Percentiles rank a stretch among this genome's conserved stretches.
Conservation (phyloP, 2,113 vertebrate genomes). For the Cervus canadensis region DNA sequence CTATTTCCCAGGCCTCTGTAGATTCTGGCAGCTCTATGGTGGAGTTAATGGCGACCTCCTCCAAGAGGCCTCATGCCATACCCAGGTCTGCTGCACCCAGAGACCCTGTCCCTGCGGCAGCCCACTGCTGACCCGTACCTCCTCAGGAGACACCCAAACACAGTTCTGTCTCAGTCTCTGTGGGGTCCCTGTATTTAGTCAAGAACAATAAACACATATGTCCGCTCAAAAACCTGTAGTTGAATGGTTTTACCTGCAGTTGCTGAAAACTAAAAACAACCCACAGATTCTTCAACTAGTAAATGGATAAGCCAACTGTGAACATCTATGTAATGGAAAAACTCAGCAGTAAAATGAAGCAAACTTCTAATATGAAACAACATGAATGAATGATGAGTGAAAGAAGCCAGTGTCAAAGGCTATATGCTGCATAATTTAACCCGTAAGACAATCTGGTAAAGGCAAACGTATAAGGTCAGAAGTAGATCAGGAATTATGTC, state of each 20-base stretch:
- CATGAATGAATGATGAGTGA: background rate
- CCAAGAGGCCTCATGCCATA: background rate
- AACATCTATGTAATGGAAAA: background rate
- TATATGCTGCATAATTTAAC: background rate
- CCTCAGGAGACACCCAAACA: background rate
- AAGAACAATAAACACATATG: background rate
- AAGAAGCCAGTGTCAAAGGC: background rate
- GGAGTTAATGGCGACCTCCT: background rate
- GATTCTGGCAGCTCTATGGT: background rate
- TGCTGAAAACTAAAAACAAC: background rate
- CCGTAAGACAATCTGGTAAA: background rate
- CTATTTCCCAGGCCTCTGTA: background rate
- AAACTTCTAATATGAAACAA: background rate
- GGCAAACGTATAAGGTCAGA: background rate
- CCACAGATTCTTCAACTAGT: background rate
- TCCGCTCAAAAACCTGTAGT: background rate
- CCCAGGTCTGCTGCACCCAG: background rate
- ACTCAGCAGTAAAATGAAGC: background rate
- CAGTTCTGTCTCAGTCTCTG: background rate
- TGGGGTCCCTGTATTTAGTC: background rate
- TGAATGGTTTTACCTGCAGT: background rate
- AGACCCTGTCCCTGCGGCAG: background rate
- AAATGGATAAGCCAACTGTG: background rate
- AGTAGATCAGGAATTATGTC: background rate
- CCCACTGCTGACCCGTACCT: background rate